Conservation (phyloP, 2,113 vertebrate genomes). For the Anser cygnoides region DNA sequence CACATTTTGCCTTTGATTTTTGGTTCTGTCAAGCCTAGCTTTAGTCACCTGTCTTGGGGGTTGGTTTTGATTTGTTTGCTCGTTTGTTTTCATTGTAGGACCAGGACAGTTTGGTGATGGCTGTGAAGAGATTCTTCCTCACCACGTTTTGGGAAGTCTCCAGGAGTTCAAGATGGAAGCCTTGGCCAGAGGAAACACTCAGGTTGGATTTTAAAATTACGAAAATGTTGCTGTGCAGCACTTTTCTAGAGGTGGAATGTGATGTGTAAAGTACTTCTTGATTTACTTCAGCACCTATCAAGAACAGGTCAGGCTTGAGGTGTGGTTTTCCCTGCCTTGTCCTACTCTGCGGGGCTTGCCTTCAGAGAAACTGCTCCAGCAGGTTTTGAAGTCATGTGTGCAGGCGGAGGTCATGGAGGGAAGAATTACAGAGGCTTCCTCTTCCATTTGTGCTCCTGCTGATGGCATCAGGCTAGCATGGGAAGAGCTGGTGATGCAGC, state of each 20-base stretch:
- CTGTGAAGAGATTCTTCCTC: conserved; percentile 81
- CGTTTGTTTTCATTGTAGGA: conserved; percentile 54
- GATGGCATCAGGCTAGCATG: background rate
- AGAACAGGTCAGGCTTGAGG: background rate
- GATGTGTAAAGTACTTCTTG: background rate
- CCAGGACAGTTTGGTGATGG: conserved; percentile 59
- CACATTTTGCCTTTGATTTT: background rate
- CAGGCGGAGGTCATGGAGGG: background rate
- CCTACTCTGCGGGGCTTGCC: background rate
- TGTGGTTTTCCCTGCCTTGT: background rate
- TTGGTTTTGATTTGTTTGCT: background rate
- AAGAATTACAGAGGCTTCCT: background rate
- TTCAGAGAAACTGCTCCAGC: conserved; percentile 9
- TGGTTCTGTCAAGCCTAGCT: background rate
- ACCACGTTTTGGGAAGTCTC: conserved; percentile 89
- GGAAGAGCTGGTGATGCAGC: background rate
- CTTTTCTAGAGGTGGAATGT: background rate
- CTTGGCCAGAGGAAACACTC: conserved; percentile 76
- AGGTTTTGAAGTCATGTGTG: conserved; percentile 1
- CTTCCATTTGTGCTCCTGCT: background rate
- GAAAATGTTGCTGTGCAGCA: background rate
- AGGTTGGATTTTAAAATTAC: conserved; percentile 71
- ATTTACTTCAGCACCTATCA: background rate
- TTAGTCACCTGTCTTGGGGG: background rate
- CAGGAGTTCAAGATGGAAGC: conserved; percentile 85